phyloP scores from a whole-genome alignment of 2,797 vertebrate species.

The Centroberyx gerrardi region DNA sequence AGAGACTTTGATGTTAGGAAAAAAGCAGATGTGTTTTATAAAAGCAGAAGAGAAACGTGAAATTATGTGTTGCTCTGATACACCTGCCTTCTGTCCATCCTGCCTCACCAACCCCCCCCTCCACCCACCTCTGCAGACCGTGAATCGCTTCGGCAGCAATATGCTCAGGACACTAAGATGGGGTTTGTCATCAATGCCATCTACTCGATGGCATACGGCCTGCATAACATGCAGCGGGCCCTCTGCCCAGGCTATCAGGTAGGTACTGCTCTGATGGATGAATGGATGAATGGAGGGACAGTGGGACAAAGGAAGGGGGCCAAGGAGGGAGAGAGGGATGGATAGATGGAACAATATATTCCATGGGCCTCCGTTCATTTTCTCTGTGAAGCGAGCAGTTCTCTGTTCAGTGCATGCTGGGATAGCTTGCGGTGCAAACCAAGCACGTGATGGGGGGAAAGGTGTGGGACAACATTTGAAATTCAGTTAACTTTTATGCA shows the following conservation, averaged over 20 bases:
- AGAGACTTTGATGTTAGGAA: slow-evolving; percentile 69
- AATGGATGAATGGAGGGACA: not conserved
- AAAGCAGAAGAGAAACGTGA: slow-evolving; percentile 20
- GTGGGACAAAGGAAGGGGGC: not conserved
- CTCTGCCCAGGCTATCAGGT: slow-evolving; percentile 92
- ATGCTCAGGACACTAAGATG: slow-evolving; percentile 99
- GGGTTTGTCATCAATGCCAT: slow-evolving; percentile 99
- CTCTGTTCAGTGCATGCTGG: no score
- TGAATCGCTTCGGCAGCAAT: slow-evolving; percentile 92
- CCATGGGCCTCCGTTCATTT: no score
- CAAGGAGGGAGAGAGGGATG: not conserved
- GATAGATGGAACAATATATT: not conserved
- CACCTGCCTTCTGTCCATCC: slow-evolving; percentile 21
- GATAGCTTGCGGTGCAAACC: no score
- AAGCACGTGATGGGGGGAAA: no score
- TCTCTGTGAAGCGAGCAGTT: no score
- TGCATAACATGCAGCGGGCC: slow-evolving; percentile 94
- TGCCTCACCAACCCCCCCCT: not conserved
- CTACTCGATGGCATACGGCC: slow-evolving; percentile 97
- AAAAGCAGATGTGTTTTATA: slow-evolving; percentile 37
- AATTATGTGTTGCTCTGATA: slow-evolving; percentile 53
- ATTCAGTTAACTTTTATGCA: no score
- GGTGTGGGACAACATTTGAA: no score
- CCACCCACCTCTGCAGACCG: slow-evolving; percentile 71
- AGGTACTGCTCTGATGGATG: slow-evolving; percentile 27